Evolutionary conservation across 2,113 vertebrate species (phyloP).

Genomic region (Carollia perspicillata): DNA sequence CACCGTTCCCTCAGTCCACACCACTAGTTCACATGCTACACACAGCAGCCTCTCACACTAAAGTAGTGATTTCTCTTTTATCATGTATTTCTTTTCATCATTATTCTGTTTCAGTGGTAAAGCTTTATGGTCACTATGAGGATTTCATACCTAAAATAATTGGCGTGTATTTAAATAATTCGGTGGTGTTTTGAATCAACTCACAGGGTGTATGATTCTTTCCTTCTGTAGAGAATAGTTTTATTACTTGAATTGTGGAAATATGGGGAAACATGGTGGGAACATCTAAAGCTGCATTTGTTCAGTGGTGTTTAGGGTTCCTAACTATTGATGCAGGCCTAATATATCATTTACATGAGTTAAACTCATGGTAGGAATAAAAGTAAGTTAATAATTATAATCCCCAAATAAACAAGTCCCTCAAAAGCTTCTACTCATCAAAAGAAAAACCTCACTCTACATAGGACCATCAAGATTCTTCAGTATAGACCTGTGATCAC

Average conservation of each 20-base stretch:
- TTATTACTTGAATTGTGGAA: background rate
- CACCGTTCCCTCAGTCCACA: too few species aligned
- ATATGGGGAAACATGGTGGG: background rate
- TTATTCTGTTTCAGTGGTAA: background rate
- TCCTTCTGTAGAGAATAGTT: background rate
- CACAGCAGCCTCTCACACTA: background rate
- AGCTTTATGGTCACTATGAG: background rate
- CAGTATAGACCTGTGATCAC: background rate
- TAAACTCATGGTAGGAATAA: background rate
- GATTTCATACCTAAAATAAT: background rate
- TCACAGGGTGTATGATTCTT: background rate
- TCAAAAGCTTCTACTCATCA: background rate
- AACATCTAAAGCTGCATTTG: background rate
- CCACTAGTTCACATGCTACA: accelerated
- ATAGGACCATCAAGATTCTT: background rate
- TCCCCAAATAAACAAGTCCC: background rate
- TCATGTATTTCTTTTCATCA: background rate
- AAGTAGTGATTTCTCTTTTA: background rate
- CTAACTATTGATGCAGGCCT: background rate
- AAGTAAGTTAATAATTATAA: background rate
- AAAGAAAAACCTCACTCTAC: background rate
- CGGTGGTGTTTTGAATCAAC: background rate
- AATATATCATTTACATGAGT: background rate
- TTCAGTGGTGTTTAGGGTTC: background rate
- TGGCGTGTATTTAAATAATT: background rate